Evolutionary conservation across 2,797 vertebrate species (phyloP).

Genomic region (Streptopelia turtur): DNA sequence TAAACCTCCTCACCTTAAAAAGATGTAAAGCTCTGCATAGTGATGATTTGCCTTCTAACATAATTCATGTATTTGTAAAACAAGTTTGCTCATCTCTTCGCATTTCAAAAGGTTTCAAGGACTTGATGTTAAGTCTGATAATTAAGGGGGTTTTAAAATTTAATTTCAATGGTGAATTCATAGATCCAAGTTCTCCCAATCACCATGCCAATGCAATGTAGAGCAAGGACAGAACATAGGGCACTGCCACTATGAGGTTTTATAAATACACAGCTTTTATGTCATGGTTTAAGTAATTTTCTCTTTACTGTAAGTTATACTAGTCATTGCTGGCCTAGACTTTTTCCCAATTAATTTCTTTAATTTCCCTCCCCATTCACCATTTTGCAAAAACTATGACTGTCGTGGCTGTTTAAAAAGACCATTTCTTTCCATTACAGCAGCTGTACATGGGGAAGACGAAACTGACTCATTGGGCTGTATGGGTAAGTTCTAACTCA

Average conservation of each 20-base stretch:
- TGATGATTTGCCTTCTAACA: background rate
- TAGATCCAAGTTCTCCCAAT: background rate
- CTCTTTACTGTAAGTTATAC: background rate
- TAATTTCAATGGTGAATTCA: background rate
- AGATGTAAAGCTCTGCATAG: background rate
- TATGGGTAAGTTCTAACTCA: background rate
- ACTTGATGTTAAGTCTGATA: background rate
- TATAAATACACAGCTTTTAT: background rate
- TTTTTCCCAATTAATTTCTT: background rate
- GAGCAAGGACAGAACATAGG: background rate
- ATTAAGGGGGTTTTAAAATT: fast-evolving
- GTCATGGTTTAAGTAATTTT: background rate
- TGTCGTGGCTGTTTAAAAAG: background rate
- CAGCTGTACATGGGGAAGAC: background rate
- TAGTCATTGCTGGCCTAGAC: background rate
- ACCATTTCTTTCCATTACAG: constrained; percentile 1
- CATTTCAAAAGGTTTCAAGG: background rate
- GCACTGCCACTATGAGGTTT: background rate
- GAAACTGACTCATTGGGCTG: background rate
- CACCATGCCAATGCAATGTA: fast-evolving
- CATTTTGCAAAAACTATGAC: background rate
- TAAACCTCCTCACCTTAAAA: background rate
- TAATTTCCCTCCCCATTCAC: background rate
- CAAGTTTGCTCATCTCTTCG: background rate
- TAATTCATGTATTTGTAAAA: background rate